Evolutionary conservation across 2,888 invertebrate genomes (phyloP), one percentile per base, ranked within the genome.

Genomic region (Crossocerus cetratus): DNA sequence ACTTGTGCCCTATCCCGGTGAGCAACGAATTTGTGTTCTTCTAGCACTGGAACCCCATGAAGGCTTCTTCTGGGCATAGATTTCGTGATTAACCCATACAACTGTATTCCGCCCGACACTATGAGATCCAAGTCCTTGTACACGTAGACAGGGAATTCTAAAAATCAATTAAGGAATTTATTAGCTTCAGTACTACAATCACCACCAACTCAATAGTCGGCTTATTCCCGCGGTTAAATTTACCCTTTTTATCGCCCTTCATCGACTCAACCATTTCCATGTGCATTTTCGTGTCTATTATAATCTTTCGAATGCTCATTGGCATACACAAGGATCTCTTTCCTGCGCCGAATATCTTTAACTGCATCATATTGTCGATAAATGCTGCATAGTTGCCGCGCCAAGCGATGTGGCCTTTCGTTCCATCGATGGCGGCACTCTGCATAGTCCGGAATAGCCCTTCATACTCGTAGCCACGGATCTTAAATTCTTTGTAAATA

Each of bases 301-400:
- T 88, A 2, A 94, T 73, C 72, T 91, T 92, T 57, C 91, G 91
- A 61, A 94, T 92, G 18, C 92, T 90, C 1, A 93, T 93, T 0
- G 94, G 94, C 8, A 94, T 90, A 70, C 91, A 91, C 0, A 94
- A 87, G 32, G 91, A 88, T 64, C 92, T 88, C 5, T 90, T 87
- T 20, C 91, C 89, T 18, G 87, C 78, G 2, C 88, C 87, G 0
- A 94, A 72, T 43, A 94, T 90, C 53, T 92, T 90, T 80, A 93
- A 91, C 84, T 95, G 95, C 44, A 95, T 88, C 92, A 95, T 93
- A 13, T 93, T 93, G 83, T 95, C 95, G 87, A 95, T 90, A 86
- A 94, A 95, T 0, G 94, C 92, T 3, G 94, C 92, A 94, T 94
- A 95, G 83, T 94, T 93, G 69, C 92, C 92, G 13, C 88, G 88